Evolutionary conservation across 2,797 vertebrate species (phyloP).

Genomic region (Eulemur albifrons): DNA sequence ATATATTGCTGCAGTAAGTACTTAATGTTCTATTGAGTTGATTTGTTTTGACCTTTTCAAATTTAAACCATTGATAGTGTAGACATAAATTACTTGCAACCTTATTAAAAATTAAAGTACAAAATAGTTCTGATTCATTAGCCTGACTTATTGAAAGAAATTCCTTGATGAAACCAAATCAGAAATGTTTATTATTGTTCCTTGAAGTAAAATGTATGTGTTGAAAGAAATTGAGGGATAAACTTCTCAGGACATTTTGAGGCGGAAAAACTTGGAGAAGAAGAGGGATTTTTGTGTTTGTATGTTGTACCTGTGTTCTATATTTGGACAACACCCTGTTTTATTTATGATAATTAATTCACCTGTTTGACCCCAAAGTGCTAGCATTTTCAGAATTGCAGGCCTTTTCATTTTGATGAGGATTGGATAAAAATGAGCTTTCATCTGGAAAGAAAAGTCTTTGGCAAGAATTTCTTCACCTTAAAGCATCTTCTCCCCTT

Average conservation of each 20-base stretch:
- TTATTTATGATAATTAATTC: not conserved
- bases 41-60: not conserved
- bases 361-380: not conserved
- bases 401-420: not conserved
- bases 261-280: not conserved
- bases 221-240: not conserved
- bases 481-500: not conserved
- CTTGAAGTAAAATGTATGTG: not conserved
- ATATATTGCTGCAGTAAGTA: not conserved
- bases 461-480: not conserved
- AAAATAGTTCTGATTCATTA: constrained; percentile 3
- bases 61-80: not conserved
- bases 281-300: not conserved
- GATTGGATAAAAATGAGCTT: not conserved
- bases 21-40: not conserved
- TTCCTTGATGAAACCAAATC: not conserved
- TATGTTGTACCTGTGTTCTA: not conserved
- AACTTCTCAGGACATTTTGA: not conserved
- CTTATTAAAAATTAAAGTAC: constrained; percentile 7
- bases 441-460: not conserved
- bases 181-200: not conserved
- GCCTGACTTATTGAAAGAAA: not conserved
- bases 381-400: not conserved
- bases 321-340: not conserved
- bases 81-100: not conserved